Evolutionary conservation across 1,140 invertebrate genomes (phyloP), one percentile per base, ranked within the genome.

Genomic region (Halyomorpha halys): DNA sequence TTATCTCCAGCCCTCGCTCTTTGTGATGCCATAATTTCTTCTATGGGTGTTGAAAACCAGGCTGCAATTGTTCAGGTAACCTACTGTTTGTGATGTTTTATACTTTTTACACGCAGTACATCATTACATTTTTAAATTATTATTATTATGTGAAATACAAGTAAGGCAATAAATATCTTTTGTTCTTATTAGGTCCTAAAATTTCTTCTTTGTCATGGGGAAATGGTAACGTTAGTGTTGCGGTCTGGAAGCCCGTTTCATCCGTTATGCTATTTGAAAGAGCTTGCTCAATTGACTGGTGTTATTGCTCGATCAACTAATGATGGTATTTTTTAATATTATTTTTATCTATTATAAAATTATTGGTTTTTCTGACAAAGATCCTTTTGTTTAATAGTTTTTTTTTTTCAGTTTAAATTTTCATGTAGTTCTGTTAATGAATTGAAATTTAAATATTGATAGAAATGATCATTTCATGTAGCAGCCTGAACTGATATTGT

Each of bases 21-120:
- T 3, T 93, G 89, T 73, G 84, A 90, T 71, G 84, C 87, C 14
- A 73, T 94, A 21, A 75, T 94, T 2, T 90, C 87, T 3, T 87
- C 89, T 0, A 76, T 94, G 9, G 90, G 91, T 44, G 81, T 84
- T 0, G 82, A 87, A 65, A 94, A 94, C 77, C 83, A 85, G 74
- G 83, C 86, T 68, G 89, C 86, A 53, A 82, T 87, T 1, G 76
- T 85, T 21, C 89, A 93, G 76, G 76, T 79, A 65, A 64, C n/a
- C n/a, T n/a, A n/a, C n/a, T n/a, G n/a, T n/a, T n/a, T n/a, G n/a
- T n/a, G n/a, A n/a, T n/a, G n/a, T n/a, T n/a, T n/a, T n/a, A n/a
- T n/a, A n/a, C n/a, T n/a, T n/a, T n/a, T n/a, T n/a, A n/a, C n/a
- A n/a, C n/a, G n/a, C n/a, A n/a, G n/a, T n/a, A n/a, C n/a, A n/a